A percentile compares a stretch with the other conserved stretches of the same genome.
Evolutionary conservation across 2,797 vertebrate genomes (phyloP).

Genomic region (Meriones psammophilus): DNA sequence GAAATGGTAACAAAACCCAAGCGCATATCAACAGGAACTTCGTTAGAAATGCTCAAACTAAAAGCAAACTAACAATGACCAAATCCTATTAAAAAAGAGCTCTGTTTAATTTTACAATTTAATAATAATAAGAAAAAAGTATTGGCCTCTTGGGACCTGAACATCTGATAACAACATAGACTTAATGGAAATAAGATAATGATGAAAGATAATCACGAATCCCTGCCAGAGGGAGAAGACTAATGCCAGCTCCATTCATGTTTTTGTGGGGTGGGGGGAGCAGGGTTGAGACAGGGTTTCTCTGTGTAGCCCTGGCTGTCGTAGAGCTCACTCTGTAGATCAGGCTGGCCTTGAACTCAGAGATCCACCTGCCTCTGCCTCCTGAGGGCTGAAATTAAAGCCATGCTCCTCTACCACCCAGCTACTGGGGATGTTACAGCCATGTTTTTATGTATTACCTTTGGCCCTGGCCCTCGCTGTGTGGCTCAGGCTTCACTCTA

Average conservation of each 20-base stretch:
- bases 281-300: background rate
- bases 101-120: slow-evolving; percentile 25
- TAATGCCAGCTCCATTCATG: background rate
- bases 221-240: background rate
- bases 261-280: background rate
- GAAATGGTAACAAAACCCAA: slow-evolving; percentile 13
- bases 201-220: background rate
- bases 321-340: background rate
- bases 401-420: background rate
- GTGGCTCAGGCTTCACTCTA: too few species aligned
- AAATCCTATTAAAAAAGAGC: background rate
- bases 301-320: background rate
- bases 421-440: background rate
- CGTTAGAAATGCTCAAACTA: slow-evolving; percentile 20
- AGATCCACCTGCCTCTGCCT: background rate
- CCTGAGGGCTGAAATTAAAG: background rate
- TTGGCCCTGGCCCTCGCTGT: background rate
- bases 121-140: slow-evolving; percentile 43
- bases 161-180: background rate
- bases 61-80: background rate
- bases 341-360: background rate
- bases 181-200: slow-evolving; percentile 20
- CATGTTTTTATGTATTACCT: background rate
- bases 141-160: background rate
- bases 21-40: slow-evolving; percentile 12